These are phyloP conservation scores for Hybognathus amarus DNA, from an alignment of 2,797 vertebrate genomes.

Conservation along the genomic window DNA sequence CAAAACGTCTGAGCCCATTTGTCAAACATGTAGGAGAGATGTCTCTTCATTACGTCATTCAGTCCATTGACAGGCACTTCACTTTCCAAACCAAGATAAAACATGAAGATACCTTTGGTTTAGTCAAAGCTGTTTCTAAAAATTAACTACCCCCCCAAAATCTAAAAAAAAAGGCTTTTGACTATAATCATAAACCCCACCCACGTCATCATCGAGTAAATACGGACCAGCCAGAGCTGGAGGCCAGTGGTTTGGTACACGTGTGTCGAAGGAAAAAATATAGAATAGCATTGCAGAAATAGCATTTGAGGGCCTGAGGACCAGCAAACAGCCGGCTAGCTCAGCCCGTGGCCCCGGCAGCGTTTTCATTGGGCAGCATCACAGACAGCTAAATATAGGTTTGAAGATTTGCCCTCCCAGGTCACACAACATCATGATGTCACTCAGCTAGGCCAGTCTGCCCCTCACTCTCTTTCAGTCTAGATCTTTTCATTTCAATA, in stretches of 20 bases:
- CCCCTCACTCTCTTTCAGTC: background rate
- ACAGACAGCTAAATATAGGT: slow-evolving; percentile 68
- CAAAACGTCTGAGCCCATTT: slow-evolving; percentile 2
- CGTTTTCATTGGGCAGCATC: slow-evolving; percentile 59
- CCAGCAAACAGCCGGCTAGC: slow-evolving; percentile 59
- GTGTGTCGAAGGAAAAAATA: background rate
- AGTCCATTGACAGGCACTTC: background rate
- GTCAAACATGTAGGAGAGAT: background rate
- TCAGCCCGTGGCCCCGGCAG: slow-evolving; percentile 58
- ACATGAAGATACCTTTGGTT: background rate
- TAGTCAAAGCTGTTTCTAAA: background rate
- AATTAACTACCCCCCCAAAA: background rate
- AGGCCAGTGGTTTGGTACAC: slow-evolving; percentile 31
- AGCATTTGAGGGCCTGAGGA: slow-evolving; percentile 55
- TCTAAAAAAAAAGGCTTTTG: background rate
- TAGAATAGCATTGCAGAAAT: background rate
- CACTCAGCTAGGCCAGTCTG: slow-evolving; percentile 27
- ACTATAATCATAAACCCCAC: background rate
- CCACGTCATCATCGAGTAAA: background rate
- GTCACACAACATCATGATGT: slow-evolving; percentile 55
- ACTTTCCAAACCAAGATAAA: background rate
- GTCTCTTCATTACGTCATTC: slow-evolving; percentile 24
- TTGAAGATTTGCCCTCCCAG: slow-evolving; percentile 52
- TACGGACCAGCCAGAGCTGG: background rate
- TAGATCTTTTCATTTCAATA: background rate